Conservation (phyloP, 2,888 invertebrate species). For the Sinohyriopsis cumingii region DNA sequence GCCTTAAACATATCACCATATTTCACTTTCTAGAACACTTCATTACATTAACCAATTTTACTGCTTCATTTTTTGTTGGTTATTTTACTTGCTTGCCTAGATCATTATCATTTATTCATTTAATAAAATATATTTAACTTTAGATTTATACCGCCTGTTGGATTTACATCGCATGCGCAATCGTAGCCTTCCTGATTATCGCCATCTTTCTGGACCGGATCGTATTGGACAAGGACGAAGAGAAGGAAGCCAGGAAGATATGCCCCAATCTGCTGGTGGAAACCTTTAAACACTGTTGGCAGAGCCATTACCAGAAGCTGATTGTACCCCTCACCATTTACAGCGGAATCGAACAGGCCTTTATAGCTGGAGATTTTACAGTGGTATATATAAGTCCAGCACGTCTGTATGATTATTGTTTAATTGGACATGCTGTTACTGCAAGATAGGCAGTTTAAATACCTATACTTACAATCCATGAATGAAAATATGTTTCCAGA, state of each 20-base stretch:
- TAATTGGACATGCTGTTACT: too few relatives aligned
- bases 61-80: too few relatives aligned
- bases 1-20: too few relatives aligned
- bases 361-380: conserved; percentile 85
- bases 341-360: conserved; percentile 98
- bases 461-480: too few relatives aligned
- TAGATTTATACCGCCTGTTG: conserved; percentile 88
- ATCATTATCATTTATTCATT: neutral
- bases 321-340: conserved; percentile 95
- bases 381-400: conserved; percentile 66
- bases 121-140: neutral
- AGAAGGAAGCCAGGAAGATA: conserved; percentile 24
- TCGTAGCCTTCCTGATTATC: conserved; percentile 89
- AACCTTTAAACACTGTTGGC: conserved; percentile 91
- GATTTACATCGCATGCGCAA: conserved; percentile 90
- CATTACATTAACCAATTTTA: too few relatives aligned
- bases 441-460: too few relatives aligned
- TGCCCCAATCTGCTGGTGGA: conserved; percentile 70
- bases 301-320: conserved; percentile 88
- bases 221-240: conserved; percentile 56
- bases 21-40: too few relatives aligned
- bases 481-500: too few relatives aligned
- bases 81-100: neutral
- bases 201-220: conserved; percentile 85
- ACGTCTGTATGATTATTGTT: too few relatives aligned